A percentile compares a stretch with the other conserved stretches of the same genome.
Evolutionary conservation across 2,888 invertebrate genomes (phyloP).

Genomic region (Eupithecia inturbata): DNA sequence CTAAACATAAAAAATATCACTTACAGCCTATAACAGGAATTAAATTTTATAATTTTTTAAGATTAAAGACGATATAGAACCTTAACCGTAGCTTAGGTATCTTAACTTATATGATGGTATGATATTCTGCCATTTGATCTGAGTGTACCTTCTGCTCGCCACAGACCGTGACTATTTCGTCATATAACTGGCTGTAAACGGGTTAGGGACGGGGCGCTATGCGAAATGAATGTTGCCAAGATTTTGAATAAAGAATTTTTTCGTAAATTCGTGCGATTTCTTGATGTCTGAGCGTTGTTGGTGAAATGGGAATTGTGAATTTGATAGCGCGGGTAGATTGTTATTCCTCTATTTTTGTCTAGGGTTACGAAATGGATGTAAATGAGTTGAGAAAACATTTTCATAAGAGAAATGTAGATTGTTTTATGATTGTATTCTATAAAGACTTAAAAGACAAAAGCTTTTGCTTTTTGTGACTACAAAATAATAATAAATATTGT

Average conservation of each 20-base stretch:
- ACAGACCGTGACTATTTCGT: not conserved
- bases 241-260: constrained; percentile 20
- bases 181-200: constrained; percentile 54
- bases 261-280: constrained; percentile 6
- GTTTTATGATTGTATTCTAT: not conserved
- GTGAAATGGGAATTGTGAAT: constrained; percentile 13
- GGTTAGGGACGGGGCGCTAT: constrained; percentile 41
- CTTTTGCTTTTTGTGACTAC: not conserved
- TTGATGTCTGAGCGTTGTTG: constrained; percentile 7
- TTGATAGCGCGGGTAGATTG: constrained; percentile 10
- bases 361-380: constrained; percentile 1
- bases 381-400: constrained; percentile 7
- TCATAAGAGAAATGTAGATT: constrained; percentile 8
- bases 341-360: constrained; percentile 13
- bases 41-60: no score
- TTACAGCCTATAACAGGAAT: no score
- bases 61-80: no score
- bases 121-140: no score
- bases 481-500: not conserved
- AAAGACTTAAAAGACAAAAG: not conserved
- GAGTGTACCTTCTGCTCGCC: not conserved
- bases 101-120: no score
- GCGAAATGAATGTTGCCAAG: constrained; percentile 37
- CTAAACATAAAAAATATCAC: no score
- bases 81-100: no score